Base-by-base conservation (phyloP, 2,888 invertebrate species). In the Dolichomitus sp. region DNA sequence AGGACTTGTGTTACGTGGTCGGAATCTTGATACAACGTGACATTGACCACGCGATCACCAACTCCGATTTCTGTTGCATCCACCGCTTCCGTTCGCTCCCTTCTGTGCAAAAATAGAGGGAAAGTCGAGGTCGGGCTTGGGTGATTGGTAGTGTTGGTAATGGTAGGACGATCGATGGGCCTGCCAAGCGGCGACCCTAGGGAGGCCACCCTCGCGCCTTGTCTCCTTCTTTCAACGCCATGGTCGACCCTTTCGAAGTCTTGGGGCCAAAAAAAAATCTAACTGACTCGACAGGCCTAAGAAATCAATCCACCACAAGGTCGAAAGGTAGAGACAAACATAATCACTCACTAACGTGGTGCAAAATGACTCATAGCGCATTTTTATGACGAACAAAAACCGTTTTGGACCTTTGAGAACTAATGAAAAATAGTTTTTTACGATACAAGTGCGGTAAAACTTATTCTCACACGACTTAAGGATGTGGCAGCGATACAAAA, bases 21-120 rank as follows among this genome's bases (percentile, higher is more conserved):
- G 45, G 65, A 80, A 80, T 75, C 70, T 70, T 65, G 75, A 70
- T 75, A 19, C 52, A 54, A 54, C 63, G 69, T 75, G 63, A 75
- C 65, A 75, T 70, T 80, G 80, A 70, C 80, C 69, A 65, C 52
- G 54, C 45, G 23, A 45, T 65, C 30, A 48, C 19, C 1, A 48
- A 12, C 59, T 48, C 33, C 23, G 30, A 40, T 37, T 54, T 69
- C 69, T 54, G 69, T 69, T 69, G 59, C 50, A 68, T 61, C 40
- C 27, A 40, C n/a, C 19, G 23, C 37, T 66, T 54, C 40, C 52
- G 40, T 66, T 68, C 17, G 23, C 66, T 66, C 19, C 68, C 19
- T 19, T 14, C 65, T 17, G n/a, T 33, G 45, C 30, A 19, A 72
- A 72, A 72, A 72, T 72, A 57, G 33, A 52, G 37, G 68, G 33